Conservation (phyloP, 1,140 invertebrate genomes). For the Brachionus angularis region DNA sequence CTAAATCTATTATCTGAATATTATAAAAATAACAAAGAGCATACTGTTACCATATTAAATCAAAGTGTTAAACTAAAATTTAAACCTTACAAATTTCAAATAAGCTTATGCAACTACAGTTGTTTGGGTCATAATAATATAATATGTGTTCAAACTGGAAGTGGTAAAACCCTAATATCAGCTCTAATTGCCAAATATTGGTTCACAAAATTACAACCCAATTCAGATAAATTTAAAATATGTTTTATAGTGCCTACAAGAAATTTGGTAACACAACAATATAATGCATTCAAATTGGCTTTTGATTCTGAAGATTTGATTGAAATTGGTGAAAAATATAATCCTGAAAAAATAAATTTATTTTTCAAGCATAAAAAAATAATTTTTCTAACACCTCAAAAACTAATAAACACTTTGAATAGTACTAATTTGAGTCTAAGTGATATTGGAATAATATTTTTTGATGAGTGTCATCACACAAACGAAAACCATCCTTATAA, state of each 20-base stretch:
- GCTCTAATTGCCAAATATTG: not conserved
- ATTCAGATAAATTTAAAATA: not conserved
- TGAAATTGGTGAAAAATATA: constrained; percentile 1
- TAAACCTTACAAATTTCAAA: constrained; percentile 1
- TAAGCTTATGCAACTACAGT: not conserved
- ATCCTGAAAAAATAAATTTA: not conserved
- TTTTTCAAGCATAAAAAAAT: constrained; percentile 25
- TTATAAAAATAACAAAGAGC: too few relatives aligned
- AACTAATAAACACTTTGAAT: constrained; percentile 16
- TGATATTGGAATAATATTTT: not conserved
- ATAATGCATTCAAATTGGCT: not conserved
- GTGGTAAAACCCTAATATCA: constrained; percentile 28
- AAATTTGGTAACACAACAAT: not conserved
- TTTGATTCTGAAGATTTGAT: not conserved
- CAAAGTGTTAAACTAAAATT: not conserved
- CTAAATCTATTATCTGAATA: too few relatives aligned
- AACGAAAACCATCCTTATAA: constrained; percentile 13
- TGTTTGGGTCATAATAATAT: constrained; percentile 1
- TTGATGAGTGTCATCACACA: constrained; percentile 38
- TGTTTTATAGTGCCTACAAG: constrained; percentile 11
- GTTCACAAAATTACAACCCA: not conserved
- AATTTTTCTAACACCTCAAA: constrained; percentile 25
- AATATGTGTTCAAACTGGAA: constrained; percentile 8
- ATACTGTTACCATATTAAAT: too few relatives aligned
- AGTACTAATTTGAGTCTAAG: not conserved